Conservation (phyloP, 2,797 vertebrate species). For the Syncerus caffer region DNA sequence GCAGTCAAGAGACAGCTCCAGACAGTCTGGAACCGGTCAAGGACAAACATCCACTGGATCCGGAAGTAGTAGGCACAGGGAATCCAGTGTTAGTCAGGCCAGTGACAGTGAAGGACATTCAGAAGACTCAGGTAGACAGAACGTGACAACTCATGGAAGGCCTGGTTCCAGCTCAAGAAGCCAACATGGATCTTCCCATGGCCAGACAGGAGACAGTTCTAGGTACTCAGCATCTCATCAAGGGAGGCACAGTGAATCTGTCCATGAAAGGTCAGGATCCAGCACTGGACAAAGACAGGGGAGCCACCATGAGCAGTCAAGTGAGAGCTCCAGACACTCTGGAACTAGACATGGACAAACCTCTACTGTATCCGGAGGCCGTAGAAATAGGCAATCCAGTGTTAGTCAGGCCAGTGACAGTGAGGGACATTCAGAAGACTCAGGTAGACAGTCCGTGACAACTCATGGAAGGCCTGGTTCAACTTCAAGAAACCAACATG, state of each 20-base stretch:
- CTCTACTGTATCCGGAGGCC: rapidly evolving
- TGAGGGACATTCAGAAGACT: rapidly evolving
- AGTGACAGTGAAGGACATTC: background rate
- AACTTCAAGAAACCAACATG: too few relatives aligned
- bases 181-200: rapidly evolving
- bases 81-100: rapidly evolving
- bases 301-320: rapidly evolving
- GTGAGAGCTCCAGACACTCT: background rate
- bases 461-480: too few relatives aligned
- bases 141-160: rapidly evolving
- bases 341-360: rapidly evolving
- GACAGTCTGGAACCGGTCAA: rapidly evolving
- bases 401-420: background rate
- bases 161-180: rapidly evolving
- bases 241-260: rapidly evolving
- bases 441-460: rapidly evolving
- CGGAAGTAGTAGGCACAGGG: rapidly evolving
- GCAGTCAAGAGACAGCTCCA: background rate
- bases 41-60: rapidly evolving
- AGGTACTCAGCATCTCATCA: rapidly evolving
- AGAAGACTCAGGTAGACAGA: rapidly evolving
- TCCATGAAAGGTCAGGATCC: rapidly evolving
- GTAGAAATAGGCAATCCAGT: rapidly evolving
- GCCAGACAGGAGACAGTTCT: rapidly evolving
- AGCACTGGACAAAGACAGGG: rapidly evolving